A percentile compares a stretch with the other conserved stretches of the same genome.
Evolutionary conservation across 2,888 invertebrate species (phyloP).

Genomic region (Sipha maydis): DNA sequence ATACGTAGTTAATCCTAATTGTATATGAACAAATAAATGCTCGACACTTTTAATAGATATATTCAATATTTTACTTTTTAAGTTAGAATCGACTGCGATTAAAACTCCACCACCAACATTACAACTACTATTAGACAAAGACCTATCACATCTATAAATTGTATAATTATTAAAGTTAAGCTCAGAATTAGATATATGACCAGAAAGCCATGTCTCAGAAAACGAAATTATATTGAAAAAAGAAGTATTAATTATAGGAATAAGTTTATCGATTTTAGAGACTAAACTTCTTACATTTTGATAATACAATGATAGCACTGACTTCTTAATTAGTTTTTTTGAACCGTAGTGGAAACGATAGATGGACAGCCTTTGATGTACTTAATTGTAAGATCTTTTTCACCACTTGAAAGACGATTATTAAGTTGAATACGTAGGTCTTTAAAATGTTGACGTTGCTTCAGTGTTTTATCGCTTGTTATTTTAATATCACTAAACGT

Average conservation of each 20-base stretch:
- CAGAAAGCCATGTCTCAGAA: not conserved
- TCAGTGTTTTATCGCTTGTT: constrained; percentile 7
- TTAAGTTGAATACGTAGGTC: not conserved
- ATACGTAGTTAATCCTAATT: not conserved
- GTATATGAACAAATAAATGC: not conserved
- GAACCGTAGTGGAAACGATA: not conserved
- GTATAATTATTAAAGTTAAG: constrained; percentile 7
- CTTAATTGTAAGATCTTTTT: not conserved
- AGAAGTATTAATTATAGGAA: not conserved
- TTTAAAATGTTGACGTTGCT: constrained; percentile 12
- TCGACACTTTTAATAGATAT: constrained; percentile 15
- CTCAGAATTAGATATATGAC: not conserved
- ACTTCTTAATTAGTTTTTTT: not conserved
- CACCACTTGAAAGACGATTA: not conserved
- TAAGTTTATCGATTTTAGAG: too few species aligned
- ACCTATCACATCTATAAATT: constrained; percentile 21
- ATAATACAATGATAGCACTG: not conserved
- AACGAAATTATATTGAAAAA: not conserved
- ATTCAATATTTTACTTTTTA: constrained; percentile 11
- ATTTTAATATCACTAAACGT: not conserved
- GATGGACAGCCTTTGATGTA: not conserved
- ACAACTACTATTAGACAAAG: not conserved
- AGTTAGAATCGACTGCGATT: constrained; percentile 11
- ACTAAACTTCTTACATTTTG: not conserved
- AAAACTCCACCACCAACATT: not conserved